Conservation (phyloP, 1,140 invertebrate species). For the Antheraea pernyi region DNA sequence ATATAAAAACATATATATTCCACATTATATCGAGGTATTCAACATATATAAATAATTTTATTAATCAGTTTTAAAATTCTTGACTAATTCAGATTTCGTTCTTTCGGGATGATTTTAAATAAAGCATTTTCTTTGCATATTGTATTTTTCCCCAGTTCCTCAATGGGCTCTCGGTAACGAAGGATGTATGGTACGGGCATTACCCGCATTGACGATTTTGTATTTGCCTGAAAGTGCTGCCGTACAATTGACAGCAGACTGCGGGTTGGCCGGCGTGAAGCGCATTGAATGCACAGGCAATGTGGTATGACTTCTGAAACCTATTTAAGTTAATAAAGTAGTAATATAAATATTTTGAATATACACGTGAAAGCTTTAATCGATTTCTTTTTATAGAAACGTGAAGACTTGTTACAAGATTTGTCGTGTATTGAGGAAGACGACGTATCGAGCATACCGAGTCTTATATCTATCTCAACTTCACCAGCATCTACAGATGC, state of each 20-base stretch:
- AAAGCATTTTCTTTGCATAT: background rate
- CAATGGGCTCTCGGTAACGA: constrained; percentile 82
- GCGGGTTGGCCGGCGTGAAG: constrained; percentile 91
- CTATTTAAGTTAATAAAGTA: background rate
- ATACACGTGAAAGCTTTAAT: constrained; percentile 9
- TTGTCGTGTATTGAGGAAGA: constrained; percentile 68
- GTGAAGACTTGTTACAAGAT: constrained; percentile 66
- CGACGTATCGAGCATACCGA: constrained; percentile 39
- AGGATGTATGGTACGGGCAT: constrained; percentile 83
- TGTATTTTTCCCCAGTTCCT: constrained; percentile 78
- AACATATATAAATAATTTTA: no score
- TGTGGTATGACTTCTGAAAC: constrained; percentile 74
- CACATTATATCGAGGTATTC: no score
- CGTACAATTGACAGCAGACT: constrained; percentile 92
- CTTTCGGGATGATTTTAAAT: background rate
- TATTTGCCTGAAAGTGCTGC: constrained; percentile 88
- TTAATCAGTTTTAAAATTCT: no score
- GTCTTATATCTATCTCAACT: constrained; percentile 27
- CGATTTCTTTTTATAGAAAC: constrained; percentile 57
- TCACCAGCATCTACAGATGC: constrained; percentile 44
- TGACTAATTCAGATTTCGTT: no score
- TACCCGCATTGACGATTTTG: constrained; percentile 84
- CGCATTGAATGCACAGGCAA: constrained; percentile 85
- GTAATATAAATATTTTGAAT: background rate
- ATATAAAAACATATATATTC: no score